phyloP scores from a whole-genome alignment of 2,113 vertebrate genomes.

The Neogobius melanostomus region DNA sequence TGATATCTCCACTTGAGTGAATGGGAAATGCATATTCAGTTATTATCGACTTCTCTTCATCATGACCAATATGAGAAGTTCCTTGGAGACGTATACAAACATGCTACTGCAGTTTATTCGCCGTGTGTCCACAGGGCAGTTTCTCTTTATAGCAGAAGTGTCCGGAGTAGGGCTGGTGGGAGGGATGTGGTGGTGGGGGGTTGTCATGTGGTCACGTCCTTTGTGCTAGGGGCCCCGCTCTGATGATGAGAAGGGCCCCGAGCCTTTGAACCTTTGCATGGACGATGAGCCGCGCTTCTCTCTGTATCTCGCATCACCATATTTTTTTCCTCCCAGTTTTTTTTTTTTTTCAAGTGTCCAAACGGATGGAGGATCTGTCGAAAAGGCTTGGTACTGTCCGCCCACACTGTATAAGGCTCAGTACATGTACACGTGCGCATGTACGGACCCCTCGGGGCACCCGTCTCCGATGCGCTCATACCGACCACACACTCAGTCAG shows the following conservation, averaged over 20 bases:
- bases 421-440: slow-evolving; percentile 34
- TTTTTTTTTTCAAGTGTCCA: slow-evolving; percentile 44
- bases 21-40: too few species aligned
- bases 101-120: too few species aligned
- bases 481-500: slow-evolving; percentile 6
- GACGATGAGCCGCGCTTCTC: slow-evolving; percentile 64
- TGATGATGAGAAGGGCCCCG: slow-evolving; percentile 68
- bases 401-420: slow-evolving; percentile 41
- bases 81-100: too few species aligned
- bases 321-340: too few species aligned
- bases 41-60: too few species aligned
- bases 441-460: background rate
- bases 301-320: slow-evolving; percentile 62
- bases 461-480: slow-evolving; percentile 10
- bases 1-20: too few species aligned
- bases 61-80: too few species aligned
- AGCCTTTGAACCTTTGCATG: slow-evolving; percentile 74
- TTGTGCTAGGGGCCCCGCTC: slow-evolving; percentile 57
- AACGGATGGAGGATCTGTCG: slow-evolving; percentile 38
- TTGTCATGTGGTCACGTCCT: slow-evolving; percentile 63
- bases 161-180: slow-evolving; percentile 27
- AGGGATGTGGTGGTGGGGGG: background rate
- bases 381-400: slow-evolving; percentile 37
- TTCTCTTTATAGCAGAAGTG: slow-evolving; percentile 23
- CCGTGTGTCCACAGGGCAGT: background rate